Base-by-base conservation (phyloP, 2,113 vertebrate species). In the Lepisosteus oculatus region DNA sequence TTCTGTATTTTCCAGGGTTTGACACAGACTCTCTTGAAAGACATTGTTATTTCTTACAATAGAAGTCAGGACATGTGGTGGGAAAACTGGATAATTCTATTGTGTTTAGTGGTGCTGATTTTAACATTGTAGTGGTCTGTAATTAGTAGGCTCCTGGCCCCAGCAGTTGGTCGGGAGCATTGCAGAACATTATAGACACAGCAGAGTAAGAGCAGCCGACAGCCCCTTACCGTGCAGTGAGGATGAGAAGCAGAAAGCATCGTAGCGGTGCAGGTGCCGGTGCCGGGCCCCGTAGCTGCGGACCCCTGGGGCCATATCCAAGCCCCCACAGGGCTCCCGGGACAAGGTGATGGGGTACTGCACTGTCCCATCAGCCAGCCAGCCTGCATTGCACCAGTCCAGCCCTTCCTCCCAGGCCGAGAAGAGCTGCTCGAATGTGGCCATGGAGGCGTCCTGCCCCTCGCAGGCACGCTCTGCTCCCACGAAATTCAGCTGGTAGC, bases 331-430 rank as follows among this genome's bases (percentile, higher is more conserved):
- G 13, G 87, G 82, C 17, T 76, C 80, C 42, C 94, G 88, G 3
- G 95, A 87, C 74, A 51, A 69, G 0, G 84, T 86, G 79, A 97
- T 90, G 14, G 95, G 96, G 76, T 95, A 98, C 80, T 92, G 94
- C 72, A 95, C 95, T 0, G 94, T 93, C 56, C 92, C 93, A 0
- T 97, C 96, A 0, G 88, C 88, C 80, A 98, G 81, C 95, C 96
- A 98, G 54, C 95, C 95, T 0, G 94, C 95, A 0, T 93, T 97
- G 79, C 95, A 97, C 94, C 95, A 97, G 81, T 96, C 88, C 75
- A 98, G 76, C 0, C 95, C 95, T 47, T 95, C 92, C 11, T 89
- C 91, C 95, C 95, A 98, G 57, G 94, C 88, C 75, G 86, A 84
- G 80, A 93, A 93, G 51, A 97, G 90, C 90, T 98, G 96, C 74